Conservation (phyloP, 2,113 vertebrate species). For the Oryzias woworae region DNA sequence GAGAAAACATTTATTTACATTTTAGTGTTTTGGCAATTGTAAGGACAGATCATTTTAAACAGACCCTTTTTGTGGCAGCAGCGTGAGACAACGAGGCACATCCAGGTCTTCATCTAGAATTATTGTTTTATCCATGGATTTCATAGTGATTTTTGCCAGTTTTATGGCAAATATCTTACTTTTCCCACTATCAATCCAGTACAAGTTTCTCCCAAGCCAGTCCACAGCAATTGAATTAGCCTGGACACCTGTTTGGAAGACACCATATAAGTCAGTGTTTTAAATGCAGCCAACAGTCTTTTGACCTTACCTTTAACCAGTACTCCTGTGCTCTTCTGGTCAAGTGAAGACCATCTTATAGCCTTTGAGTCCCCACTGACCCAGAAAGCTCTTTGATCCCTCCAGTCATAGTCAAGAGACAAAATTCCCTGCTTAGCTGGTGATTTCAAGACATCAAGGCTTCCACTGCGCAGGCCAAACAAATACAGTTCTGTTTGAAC, state of each 20-base stretch:
- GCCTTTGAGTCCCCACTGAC: conserved; percentile 78
- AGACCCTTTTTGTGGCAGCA: conserved; percentile 86
- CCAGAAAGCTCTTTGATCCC: conserved; percentile 86
- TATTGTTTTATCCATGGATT: conserved; percentile 67
- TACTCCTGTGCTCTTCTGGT: conserved; percentile 78
- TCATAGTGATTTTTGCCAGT: conserved; percentile 62
- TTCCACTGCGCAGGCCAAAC: conserved; percentile 78
- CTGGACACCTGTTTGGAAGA: conserved; percentile 74
- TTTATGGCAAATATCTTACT: conserved; percentile 81
- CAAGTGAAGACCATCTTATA: conserved; percentile 84
- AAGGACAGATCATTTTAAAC: conserved; percentile 2
- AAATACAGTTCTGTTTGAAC: conserved; percentile 82
- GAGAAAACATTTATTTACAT: background rate
- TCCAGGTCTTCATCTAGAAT: conserved; percentile 84
- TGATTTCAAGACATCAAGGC: conserved; percentile 73
- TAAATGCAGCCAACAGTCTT: background rate
- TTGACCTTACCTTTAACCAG: conserved; percentile 81
- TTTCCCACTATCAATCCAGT: conserved; percentile 85
- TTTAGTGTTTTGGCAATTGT: background rate
- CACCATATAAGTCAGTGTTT: background rate
- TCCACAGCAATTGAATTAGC: conserved; percentile 87
- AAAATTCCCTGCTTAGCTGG: conserved; percentile 77
- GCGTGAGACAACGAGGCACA: conserved; percentile 81
- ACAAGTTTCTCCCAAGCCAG: conserved; percentile 90
- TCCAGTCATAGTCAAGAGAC: conserved; percentile 87